phyloP scores from a whole-genome alignment of 2,797 vertebrate genomes.

The Astyanax mexicanus region DNA sequence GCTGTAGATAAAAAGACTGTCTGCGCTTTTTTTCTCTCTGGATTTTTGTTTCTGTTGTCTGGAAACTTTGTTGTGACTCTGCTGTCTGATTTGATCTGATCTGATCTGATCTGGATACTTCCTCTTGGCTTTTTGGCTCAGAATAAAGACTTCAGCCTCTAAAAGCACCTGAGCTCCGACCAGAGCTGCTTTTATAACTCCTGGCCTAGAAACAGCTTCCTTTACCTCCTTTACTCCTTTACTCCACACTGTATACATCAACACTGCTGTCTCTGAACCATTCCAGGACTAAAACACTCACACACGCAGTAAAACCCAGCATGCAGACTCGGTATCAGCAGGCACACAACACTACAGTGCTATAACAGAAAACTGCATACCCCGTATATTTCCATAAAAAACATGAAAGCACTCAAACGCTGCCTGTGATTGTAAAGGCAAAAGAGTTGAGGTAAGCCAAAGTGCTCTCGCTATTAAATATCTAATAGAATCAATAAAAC shows the following conservation, averaged over 20 bases:
- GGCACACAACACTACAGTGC: neutral
- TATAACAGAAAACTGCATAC: neutral
- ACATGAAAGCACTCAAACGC: constrained; percentile 8
- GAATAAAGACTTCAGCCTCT: neutral
- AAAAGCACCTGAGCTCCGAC: neutral
- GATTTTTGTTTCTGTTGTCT: too few species aligned
- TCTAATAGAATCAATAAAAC: constrained; percentile 59
- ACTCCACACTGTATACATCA: too few species aligned
- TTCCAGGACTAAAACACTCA: constrained; percentile 1
- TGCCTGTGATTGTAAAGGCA: constrained; percentile 69
- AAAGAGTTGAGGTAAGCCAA: constrained; percentile 75
- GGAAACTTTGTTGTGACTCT: too few species aligned
- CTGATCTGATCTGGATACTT: neutral
- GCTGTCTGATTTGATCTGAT: too few species aligned
- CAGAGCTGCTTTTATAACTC: neutral
- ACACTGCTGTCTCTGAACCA: neutral
- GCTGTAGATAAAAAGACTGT: too few species aligned
- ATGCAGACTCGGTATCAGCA: constrained; percentile 12
- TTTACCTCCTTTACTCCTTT: too few species aligned
- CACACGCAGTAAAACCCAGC: neutral
- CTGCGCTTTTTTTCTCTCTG: too few species aligned
- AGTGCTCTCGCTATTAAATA: constrained; percentile 66
- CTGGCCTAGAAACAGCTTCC: neutral
- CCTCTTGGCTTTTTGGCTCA: neutral
- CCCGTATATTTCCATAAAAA: constrained; percentile 10